phyloP scores from a whole-genome alignment of 2,113 vertebrate species.

The Percopsis transmontana region DNA sequence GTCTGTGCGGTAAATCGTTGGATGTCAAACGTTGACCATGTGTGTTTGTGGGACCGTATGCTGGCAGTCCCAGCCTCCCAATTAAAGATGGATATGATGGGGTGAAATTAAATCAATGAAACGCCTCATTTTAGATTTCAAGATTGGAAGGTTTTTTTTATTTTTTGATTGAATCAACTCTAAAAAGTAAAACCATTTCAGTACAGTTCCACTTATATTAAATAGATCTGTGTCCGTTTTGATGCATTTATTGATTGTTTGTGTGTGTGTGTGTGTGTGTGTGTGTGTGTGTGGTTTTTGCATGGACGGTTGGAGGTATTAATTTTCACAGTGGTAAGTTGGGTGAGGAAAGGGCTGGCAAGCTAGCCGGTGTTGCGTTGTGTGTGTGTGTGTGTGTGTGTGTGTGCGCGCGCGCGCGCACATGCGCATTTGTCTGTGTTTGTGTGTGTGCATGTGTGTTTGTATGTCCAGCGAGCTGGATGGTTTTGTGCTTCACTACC shows the following conservation, averaged over 20 bases:
- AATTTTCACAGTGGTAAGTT: conserved; percentile 77
- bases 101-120: conserved; percentile 40
- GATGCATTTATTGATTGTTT: conserved; percentile 49
- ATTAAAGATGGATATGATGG: conserved; percentile 10
- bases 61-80: conserved; percentile 21
- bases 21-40: conserved; percentile 22
- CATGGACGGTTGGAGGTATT: conserved; percentile 66
- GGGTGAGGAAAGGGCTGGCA: conserved; percentile 72
- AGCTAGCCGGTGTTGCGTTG: conserved; percentile 43
- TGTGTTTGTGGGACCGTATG: background rate
- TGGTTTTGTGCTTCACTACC: conserved; percentile 66
- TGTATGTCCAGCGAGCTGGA: conserved; percentile 61
- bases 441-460: conserved; percentile 19
- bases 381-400: conserved; percentile 7
- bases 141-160: background rate
- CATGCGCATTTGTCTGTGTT: background rate
- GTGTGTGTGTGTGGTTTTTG: conserved; percentile 37
- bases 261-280: conserved; percentile 17
- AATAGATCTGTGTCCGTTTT: conserved; percentile 57
- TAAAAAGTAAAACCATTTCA: background rate
- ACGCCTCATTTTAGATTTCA: background rate
- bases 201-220: conserved; percentile 5
- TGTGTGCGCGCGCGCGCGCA: background rate
- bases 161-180: background rate
- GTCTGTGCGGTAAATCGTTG: conserved; percentile 28